Base-by-base conservation (phyloP, 1,140 invertebrate species). In the Heliconius melpomene region DNA sequence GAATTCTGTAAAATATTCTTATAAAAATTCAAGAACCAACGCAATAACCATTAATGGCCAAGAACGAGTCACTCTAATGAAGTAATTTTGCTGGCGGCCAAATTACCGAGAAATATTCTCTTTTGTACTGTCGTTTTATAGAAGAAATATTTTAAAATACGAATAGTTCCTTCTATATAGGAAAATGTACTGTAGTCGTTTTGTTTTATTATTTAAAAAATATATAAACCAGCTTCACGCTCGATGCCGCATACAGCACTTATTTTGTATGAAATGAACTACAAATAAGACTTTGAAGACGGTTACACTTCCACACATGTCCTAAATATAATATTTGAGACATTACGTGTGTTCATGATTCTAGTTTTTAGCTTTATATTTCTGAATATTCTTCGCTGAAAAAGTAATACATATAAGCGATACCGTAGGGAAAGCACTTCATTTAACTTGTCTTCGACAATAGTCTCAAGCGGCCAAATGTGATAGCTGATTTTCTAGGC, bases 41-140 rank as follows among this genome's bases (percentile, higher is more conserved):
- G 75, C 66, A 70, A 76, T 76, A 76, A 70, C 54, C n/a, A 46
- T 76, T 76, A 70, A 76, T 46, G 75, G 60, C 8, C 26, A 70
- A 71, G 52, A 36, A 72, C 71, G 72, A 73, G 77, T 73, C 36
- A 71, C 77, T 73, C 50, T 78, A 78, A 78, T 78, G 77, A 78
- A 78, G 77, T 72, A 78, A 78, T 78, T 78, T 73, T 40, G 77
- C 36, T 73, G 72, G 72, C 72, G 77, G 36, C 38, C 54, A 73
- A 78, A 78, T 73, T 46, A 74, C 71, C 36, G n/a, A 36, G 77
- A 73, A 57, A 73, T 40, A 74, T 73, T 32, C 29, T 72, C 52
- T 72, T 36, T 72, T 73, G 72, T 78, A 66, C 32, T 23, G 32
- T 26, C 29, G 40, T 72, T 46, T 36, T 77, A 60, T 60, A 26